Base-by-base conservation (phyloP, 1,140 invertebrate genomes). In the Cydia pomonella region DNA sequence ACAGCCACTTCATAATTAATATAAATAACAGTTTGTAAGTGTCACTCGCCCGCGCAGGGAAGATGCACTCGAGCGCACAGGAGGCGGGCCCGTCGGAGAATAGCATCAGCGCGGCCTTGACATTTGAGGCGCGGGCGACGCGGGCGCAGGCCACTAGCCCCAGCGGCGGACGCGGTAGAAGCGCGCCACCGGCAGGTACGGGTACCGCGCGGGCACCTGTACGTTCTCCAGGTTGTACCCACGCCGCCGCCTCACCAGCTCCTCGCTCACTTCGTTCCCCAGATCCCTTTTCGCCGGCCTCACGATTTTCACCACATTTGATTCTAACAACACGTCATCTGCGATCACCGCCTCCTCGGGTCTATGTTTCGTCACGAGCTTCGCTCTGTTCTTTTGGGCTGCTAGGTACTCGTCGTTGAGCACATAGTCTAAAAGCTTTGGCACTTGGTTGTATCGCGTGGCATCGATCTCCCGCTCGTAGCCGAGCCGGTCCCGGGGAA, bases 151-250 rank as follows among this genome's bases (percentile, higher is more conserved):
- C 80, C 86, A 84, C 84, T 92, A 91, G 87, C 90, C 90, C 88
- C 90, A 91, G 50, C 89, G 85, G 66, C 91, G 91, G 78, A 89
- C 88, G 71, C 90, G 84, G 81, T 86, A 89, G 79, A 85, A 92
- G 18, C 82, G 82, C 75, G 84, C 83, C 72, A 89, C 87, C 7
- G 89, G 84, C 25, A 92, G 82, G 76, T 93, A 92, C 59, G 91
- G 90, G 73, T 92, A 93, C 77, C 92, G 81, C 53, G 91, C 88
- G 9, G 93, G 93, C 64, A 93, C 93, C 73, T 89, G 86, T 75
- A 93, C 93, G 75, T 93, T 89, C 80, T 93, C 92, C 69, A 93
- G 79, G 82, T 93, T 93, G 80, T 93, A 93, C n/a, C 93, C 93
- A 10, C 93, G 87, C n/a, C 89, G 83, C 69, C 86, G 85, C 75